These are phyloP conservation scores for Meganola albula DNA, from an alignment of 2,888 invertebrate species.

Conservation along the genomic window DNA sequence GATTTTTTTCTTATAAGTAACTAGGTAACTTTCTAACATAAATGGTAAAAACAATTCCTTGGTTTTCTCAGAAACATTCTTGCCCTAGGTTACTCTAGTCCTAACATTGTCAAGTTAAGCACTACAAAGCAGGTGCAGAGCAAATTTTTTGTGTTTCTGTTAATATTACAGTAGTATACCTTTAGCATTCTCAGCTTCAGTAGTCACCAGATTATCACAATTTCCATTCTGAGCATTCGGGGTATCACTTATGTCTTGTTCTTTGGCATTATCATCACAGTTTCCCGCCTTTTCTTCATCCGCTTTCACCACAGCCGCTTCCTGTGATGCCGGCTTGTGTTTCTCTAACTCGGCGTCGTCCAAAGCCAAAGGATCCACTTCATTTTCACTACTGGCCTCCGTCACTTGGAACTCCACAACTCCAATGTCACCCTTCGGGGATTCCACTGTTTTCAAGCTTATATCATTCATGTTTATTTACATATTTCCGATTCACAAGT, in stretches of 20 bases:
- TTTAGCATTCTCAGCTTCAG: conserved; percentile 35
- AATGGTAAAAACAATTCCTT: no score
- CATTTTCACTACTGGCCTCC: conserved; percentile 47
- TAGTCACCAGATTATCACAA: conserved; percentile 32
- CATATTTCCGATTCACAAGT: conserved; percentile 68
- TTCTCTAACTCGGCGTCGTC: conserved; percentile 42
- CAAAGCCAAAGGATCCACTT: conserved; percentile 62
- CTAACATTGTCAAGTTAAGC: no score
- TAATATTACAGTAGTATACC: conserved; percentile 28
- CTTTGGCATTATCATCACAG: conserved; percentile 75
- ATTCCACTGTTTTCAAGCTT: conserved; percentile 68
- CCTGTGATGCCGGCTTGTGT: conserved; percentile 36
- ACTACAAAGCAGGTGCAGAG: no score
- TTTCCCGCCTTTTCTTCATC: conserved; percentile 43
- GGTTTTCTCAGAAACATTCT: no score
- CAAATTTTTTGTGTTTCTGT: no score
- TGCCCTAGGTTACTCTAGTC: no score
- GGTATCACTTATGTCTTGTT: conserved; percentile 48
- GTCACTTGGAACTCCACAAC: conserved; percentile 45
- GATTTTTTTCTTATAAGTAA: no score
- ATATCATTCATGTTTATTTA: conserved; percentile 77
- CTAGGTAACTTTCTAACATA: no score
- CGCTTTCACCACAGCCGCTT: conserved; percentile 31
- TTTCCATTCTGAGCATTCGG: conserved; percentile 41
- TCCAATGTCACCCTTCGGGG: conserved; percentile 54